Conservation (phyloP, 1,140 invertebrate genomes). For the Streblospio benedicti region DNA sequence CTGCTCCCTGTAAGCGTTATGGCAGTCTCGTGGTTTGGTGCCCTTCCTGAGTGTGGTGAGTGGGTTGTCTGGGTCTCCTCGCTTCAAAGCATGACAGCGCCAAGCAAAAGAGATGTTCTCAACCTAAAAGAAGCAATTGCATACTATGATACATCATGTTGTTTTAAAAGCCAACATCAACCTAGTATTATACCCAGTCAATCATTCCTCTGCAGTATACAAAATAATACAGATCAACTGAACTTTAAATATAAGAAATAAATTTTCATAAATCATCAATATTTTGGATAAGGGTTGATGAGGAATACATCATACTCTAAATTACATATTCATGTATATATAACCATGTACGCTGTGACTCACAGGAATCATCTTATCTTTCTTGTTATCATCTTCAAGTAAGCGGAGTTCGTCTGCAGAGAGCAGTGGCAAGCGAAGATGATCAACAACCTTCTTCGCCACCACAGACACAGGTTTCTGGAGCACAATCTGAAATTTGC, state of each 20-base stretch:
- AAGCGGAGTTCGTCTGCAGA: slow-evolving; percentile 36
- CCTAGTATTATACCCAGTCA: neutral
- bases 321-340: no score
- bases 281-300: neutral
- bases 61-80: slow-evolving; percentile 32
- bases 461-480: slow-evolving; percentile 30
- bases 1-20: no score
- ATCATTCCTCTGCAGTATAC: neutral
- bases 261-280: neutral
- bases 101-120: slow-evolving; percentile 35
- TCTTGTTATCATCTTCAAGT: slow-evolving; percentile 39
- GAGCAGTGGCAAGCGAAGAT: slow-evolving; percentile 47
- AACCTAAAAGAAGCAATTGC: slow-evolving; percentile 24
- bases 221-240: neutral
- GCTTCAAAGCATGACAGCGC: slow-evolving; percentile 39
- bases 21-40: slow-evolving; percentile 31
- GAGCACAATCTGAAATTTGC: slow-evolving; percentile 31
- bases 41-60: slow-evolving; percentile 30
- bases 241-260: no score
- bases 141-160: neutral
- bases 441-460: slow-evolving; percentile 26
- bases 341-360: no score
- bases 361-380: slow-evolving; percentile 39
- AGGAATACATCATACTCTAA: neutral
- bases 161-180: neutral